Evolutionary conservation across 2,113 vertebrate species (phyloP), one percentile per base, ranked within the genome.

Genomic region (Bothrops jararaca): DNA sequence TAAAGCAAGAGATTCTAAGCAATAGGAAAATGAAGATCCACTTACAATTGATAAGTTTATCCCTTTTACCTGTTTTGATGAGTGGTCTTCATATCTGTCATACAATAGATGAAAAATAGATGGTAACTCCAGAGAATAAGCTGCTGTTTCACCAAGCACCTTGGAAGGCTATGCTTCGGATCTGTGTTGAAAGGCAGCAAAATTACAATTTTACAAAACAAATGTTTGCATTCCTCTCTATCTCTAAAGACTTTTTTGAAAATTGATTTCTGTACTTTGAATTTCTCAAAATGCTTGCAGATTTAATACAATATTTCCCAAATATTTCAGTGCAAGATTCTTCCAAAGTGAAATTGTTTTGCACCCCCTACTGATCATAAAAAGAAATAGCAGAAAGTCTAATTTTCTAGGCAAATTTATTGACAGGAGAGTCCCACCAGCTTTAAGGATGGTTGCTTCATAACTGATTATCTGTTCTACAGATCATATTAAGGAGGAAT

Each of bases 301-400:
- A 88, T 54, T 52, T 88, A 56, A 34, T n/a, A 80, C 48, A 29
- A 29, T 24, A 50, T 48, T 86, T 86, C 26, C 24, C 24, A 86
- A 86, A 29, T 12, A 52, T 26, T 86, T 86, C 24, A 86, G 22
- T 50, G 24, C 11, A 48, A 50, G 12, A 52, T 58, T 20, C 23
- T 56, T 39, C 48, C 34, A 22, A 74, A 0, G 9, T 7, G 4
- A 80, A 42, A 48, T 45, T 0, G 5, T 20, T 60, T 11, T 22
- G 57, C 42, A 50, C 93, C 95, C 90, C 93, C 95, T 95, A 92
- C 95, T 91, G 94, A 94, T 92, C 92, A 86, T 56, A 20, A 0
- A 6, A 34, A 6, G 48, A 48, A 22, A 20, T 34, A 11, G 0
- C 54, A 0, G 0, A 3, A 12, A 5, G 0, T 0, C 18, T 11